Percentiles rank a stretch among this genome's conserved stretches.
Evolutionary conservation across 2,797 vertebrate species (phyloP).

Genomic region (Neomorphus geoffroyi): DNA sequence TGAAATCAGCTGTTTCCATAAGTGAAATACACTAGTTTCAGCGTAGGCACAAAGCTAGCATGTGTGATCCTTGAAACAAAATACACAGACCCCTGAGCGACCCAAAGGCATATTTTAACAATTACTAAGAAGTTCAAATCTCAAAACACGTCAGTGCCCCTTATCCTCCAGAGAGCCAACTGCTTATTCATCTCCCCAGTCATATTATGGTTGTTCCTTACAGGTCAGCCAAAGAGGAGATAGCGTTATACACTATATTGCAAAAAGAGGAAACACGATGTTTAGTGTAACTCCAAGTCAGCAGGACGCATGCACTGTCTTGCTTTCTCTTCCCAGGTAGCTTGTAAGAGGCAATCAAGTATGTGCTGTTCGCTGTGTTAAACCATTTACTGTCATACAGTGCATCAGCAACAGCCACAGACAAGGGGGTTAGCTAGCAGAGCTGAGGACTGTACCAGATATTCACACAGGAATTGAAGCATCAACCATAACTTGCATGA

Average conservation of each 20-base stretch:
- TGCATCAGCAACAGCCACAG: not conserved
- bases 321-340: not conserved
- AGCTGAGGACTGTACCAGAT: rapidly evolving
- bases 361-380: not conserved
- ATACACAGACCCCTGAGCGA: not conserved
- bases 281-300: not conserved
- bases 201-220: rapidly evolving
- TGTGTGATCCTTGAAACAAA: rapidly evolving
- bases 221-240: not conserved
- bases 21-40: not conserved
- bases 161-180: not conserved
- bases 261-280: not conserved
- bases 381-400: not conserved
- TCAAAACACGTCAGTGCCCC: not conserved
- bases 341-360: not conserved
- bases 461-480: not conserved
- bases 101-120: not conserved
- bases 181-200: rapidly evolving
- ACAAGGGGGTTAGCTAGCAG: not conserved
- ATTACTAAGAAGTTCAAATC: not conserved
- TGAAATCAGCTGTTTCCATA: not conserved
- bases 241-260: rapidly evolving
- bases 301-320: rapidly evolving
- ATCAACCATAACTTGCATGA: not conserved
- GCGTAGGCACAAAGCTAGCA: not conserved